A percentile compares a stretch with the other conserved stretches of the same genome.
phyloP scores from a whole-genome alignment of 1,140 invertebrate species.

The Lineus longissimus region DNA sequence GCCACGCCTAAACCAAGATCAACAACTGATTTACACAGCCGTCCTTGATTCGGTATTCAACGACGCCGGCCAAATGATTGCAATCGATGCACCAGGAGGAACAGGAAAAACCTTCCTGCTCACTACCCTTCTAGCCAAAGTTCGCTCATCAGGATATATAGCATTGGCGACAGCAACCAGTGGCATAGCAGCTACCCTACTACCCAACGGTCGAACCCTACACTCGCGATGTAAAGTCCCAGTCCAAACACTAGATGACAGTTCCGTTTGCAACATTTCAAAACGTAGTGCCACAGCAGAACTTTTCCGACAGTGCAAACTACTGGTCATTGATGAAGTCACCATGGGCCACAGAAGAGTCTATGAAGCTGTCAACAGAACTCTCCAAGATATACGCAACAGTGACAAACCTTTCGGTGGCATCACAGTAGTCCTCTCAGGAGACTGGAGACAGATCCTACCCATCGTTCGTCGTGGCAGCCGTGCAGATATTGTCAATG shows the following conservation, averaged over 20 bases:
- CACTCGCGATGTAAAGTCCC: constrained; percentile 24
- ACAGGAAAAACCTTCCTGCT: constrained; percentile 30
- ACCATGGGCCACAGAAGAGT: background rate
- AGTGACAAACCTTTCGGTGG: background rate
- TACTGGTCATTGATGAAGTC: background rate
- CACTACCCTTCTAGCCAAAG: constrained; percentile 19
- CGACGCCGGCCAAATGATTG: constrained; percentile 17
- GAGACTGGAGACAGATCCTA: background rate
- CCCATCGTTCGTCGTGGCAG: background rate
- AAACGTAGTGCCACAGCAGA: constrained; percentile 16
- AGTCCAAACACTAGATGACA: background rate
- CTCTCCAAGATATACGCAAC: background rate
- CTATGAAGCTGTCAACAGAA: background rate
- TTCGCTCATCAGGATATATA: constrained; percentile 18
- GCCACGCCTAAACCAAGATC: background rate
- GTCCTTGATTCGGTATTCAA: background rate
- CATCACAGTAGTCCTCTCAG: background rate
- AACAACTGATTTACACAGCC: background rate
- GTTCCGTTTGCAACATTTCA: background rate
- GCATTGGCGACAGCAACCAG: constrained; percentile 24
- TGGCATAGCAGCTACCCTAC: constrained; percentile 40
- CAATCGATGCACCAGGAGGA: constrained; percentile 52
- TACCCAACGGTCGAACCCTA: constrained; percentile 26
- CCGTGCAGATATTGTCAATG: background rate
- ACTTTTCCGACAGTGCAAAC: background rate